phyloP scores from a whole-genome alignment of 2,888 invertebrate species.

The Thumatha senex region DNA sequence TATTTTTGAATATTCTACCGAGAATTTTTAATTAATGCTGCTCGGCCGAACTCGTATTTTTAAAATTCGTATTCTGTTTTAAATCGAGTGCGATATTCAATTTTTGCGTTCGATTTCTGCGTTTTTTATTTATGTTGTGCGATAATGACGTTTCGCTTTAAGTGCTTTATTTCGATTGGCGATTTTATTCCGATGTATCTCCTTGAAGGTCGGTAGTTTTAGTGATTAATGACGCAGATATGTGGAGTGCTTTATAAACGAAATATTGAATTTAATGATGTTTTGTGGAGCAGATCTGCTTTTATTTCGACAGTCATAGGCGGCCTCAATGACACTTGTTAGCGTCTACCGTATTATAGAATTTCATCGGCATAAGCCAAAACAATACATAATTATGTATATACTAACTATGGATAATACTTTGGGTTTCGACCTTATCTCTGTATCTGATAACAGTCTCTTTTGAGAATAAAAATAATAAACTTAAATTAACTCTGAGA shows the following conservation, averaged over 20 bases:
- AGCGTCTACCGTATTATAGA: constrained; percentile 53
- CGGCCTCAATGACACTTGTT: constrained; percentile 54
- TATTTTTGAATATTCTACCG: constrained; percentile 84
- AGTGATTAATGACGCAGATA: constrained; percentile 82
- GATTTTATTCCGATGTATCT: constrained; percentile 82
- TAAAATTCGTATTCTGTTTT: constrained; percentile 81
- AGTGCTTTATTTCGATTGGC: constrained; percentile 84
- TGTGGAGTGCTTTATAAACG: constrained; percentile 82
- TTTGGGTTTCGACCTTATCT: constrained; percentile 12
- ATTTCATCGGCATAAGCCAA: too few species aligned
- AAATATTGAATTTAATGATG: constrained; percentile 83
- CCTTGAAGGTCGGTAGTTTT: constrained; percentile 81
- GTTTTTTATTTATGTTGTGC: constrained; percentile 82
- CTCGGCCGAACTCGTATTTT: constrained; percentile 79
- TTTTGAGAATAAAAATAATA: constrained; percentile 6
- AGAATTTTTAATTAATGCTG: constrained; percentile 84
- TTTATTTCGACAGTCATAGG: constrained; percentile 62
- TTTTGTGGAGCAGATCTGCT: constrained; percentile 74
- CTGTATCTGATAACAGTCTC: constrained; percentile 21
- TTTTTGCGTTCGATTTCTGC: constrained; percentile 81
- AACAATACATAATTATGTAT: not conserved
- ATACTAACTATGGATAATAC: too few species aligned
- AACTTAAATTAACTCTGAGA: constrained; percentile 4
- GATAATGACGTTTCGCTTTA: constrained; percentile 84
- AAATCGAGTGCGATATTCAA: constrained; percentile 82